These are phyloP conservation scores for Zaprionus taronus DNA, from an alignment of 1,140 invertebrate species.

Conservation along the genomic window DNA sequence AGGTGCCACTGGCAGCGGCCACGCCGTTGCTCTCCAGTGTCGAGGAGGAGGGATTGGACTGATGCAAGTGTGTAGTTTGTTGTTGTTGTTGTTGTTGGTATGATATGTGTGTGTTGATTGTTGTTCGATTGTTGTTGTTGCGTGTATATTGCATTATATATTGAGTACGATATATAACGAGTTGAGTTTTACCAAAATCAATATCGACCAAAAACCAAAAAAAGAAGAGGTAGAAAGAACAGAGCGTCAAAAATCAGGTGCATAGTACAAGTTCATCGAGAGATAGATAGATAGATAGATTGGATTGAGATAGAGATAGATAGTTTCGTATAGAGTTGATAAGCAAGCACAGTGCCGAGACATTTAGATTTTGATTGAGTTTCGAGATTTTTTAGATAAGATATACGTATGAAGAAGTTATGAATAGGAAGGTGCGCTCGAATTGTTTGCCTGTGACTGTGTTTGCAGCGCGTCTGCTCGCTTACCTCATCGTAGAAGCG, in stretches of 20 bases:
- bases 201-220: slow-evolving; percentile 67
- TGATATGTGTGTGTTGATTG: slow-evolving; percentile 38
- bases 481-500: slow-evolving; percentile 83
- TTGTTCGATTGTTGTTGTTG: slow-evolving; percentile 53
- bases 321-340: slow-evolving; percentile 42
- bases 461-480: background rate
- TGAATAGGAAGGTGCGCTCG: slow-evolving; percentile 51
- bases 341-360: slow-evolving; percentile 80
- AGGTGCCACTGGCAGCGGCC: slow-evolving; percentile 32
- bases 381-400: slow-evolving; percentile 10
- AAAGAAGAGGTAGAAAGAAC: slow-evolving; percentile 67
- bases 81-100: slow-evolving; percentile 33
- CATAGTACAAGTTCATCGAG: slow-evolving; percentile 62
- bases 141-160: slow-evolving; percentile 25
- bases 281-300: slow-evolving; percentile 17
- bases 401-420: slow-evolving; percentile 20
- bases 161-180: slow-evolving; percentile 25
- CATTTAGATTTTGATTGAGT: slow-evolving; percentile 66
- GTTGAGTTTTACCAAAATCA: slow-evolving; percentile 69
- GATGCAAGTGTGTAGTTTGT: slow-evolving; percentile 22
- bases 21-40: slow-evolving; percentile 73
- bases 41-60: slow-evolving; percentile 83
- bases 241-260: slow-evolving; percentile 72
- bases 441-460: background rate
- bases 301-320: slow-evolving; percentile 50